phyloP scores from a whole-genome alignment of 2,797 vertebrate species.

The Phalloptychus januarius region DNA sequence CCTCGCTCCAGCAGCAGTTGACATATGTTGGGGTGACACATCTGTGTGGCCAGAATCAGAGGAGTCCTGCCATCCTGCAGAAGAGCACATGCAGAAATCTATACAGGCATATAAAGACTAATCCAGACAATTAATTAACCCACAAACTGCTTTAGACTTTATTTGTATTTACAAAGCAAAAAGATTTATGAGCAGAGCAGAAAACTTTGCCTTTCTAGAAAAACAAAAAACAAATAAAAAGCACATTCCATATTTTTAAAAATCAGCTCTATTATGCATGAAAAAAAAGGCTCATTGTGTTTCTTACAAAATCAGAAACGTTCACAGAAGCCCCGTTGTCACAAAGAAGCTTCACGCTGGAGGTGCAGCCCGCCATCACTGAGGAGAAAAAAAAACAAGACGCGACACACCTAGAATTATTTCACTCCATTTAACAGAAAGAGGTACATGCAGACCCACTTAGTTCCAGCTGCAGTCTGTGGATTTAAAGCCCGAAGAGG shows the following conservation, averaged over 20 bases:
- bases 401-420: conserved; percentile 2
- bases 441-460: neutral
- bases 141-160: neutral
- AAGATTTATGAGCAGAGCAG: neutral
- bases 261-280: neutral
- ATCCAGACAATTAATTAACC: neutral
- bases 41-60: conserved; percentile 94
- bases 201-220: neutral
- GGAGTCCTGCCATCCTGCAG: conserved; percentile 92
- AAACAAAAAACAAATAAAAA: neutral
- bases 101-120: neutral
- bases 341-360: conserved; percentile 93
- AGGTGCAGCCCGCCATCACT: conserved; percentile 95
- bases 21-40: conserved; percentile 92
- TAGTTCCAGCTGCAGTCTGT: neutral
- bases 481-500: neutral
- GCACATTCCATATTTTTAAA: neutral
- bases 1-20: conserved; percentile 92
- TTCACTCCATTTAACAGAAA: conserved; percentile 22
- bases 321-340: conserved; percentile 92
- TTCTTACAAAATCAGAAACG: conserved; percentile 89
- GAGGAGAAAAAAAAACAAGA: conserved; percentile 14
- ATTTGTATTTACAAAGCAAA: neutral
- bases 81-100: conserved; percentile 1
- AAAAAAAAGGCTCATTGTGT: conserved; percentile 26